These are phyloP conservation scores for Nasonia vitripennis DNA, from an alignment of 1,140 invertebrate genomes.

Conservation along the genomic window DNA sequence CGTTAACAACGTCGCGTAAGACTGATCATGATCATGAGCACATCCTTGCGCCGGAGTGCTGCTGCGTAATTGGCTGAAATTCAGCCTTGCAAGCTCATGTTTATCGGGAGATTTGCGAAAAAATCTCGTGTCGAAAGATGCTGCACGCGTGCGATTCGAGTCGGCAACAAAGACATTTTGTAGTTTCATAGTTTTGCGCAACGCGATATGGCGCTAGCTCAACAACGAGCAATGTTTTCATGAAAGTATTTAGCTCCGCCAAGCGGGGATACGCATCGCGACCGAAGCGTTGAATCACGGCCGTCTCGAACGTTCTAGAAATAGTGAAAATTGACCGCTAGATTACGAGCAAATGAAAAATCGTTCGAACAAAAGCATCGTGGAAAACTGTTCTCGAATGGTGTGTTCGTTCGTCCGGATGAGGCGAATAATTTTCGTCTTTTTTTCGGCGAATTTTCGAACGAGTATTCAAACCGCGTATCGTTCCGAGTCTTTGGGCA, in stretches of 20 bases:
- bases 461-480: neutral
- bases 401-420: no score
- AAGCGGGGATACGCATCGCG: neutral
- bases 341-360: neutral
- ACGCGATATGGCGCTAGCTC: neutral
- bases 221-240: slow-evolving; percentile 1
- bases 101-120: neutral
- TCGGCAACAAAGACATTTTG: neutral
- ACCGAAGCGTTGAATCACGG: neutral
- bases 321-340: neutral
- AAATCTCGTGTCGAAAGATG: no score
- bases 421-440: neutral
- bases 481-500: neutral
- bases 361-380: neutral
- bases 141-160: neutral
- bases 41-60: no score
- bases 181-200: neutral
- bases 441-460: neutral
- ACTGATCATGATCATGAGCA: no score
- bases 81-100: neutral
- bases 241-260: neutral
- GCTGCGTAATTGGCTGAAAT: neutral
- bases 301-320: neutral
- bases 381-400: neutral
- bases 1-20: no score